Evolutionary conservation across 2,797 vertebrate genomes (phyloP).

Genomic region (Poecilia picta): DNA sequence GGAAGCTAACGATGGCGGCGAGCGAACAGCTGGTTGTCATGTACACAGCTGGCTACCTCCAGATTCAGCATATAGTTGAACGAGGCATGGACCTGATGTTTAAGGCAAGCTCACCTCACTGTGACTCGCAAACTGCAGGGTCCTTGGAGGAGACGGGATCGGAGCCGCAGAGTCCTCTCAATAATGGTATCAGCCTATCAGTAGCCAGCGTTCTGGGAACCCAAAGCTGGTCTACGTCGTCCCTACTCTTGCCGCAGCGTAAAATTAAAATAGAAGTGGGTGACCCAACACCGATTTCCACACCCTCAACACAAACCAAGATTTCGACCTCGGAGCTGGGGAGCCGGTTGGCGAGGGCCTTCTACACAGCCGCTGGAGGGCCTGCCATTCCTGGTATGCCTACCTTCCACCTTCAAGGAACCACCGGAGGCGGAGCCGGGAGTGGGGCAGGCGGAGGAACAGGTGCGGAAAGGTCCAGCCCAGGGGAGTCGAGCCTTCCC

Average conservation of each 20-base stretch:
- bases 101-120: conserved; percentile 99
- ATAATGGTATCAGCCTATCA: conserved; percentile 75
- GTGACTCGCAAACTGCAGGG: conserved; percentile 94
- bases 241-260: conserved; percentile 81
- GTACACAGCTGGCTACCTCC: conserved; percentile 99
- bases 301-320: conserved; percentile 74
- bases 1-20: conserved; percentile 97
- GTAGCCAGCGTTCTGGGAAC: conserved; percentile 78
- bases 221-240: conserved; percentile 83
- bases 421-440: conserved; percentile 60
- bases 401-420: conserved; percentile 80
- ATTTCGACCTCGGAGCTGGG: conserved; percentile 70
- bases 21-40: conserved; percentile 99
- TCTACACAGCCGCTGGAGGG: conserved; percentile 78
- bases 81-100: conserved; percentile 97
- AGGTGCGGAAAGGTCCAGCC: conserved; percentile 88
- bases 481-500: conserved; percentile 93
- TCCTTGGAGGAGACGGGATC: conserved; percentile 92
- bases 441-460: conserved; percentile 43
- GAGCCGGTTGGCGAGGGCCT: conserved; percentile 65
- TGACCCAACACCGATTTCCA: conserved; percentile 78
- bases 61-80: conserved; percentile 99
- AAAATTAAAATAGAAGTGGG: conserved; percentile 91
- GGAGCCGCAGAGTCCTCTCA: conserved; percentile 94
- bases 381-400: conserved; percentile 84